Base-by-base conservation (phyloP, 2,888 invertebrate genomes). In the Anarsia innoxiella region DNA sequence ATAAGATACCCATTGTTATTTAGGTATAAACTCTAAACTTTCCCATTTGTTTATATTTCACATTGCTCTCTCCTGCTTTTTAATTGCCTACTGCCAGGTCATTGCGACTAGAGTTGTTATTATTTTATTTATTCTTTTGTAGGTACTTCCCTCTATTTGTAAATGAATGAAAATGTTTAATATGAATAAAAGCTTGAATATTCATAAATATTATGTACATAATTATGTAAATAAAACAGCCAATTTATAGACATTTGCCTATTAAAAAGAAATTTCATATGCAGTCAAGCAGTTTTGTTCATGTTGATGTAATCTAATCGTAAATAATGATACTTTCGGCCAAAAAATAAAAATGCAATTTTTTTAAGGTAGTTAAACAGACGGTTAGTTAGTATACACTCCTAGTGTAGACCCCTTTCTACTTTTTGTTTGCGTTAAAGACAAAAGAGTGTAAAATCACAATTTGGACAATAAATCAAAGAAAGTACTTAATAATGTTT, bases 11-110 rank as follows among this genome's bases (percentile, higher is more conserved):
- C 31, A 31, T 31, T 31, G 31, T 31, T 19, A 19, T 26, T 3
- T 19, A 6, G 10, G n/a, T 3, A n/a, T n/a, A n/a, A n/a, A n/a
- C n/a, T n/a, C n/a, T n/a, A n/a, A 29, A 31, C 31, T 31, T 31
- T 31, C 31, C 19, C 19, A 12, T 11, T 19, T 31, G 31, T 12
- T 9, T 31, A 9, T 16, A 11, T 19, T 31, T 31, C 31, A 12
- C 31, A 31, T 9, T 16, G 31, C 31, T 31, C 16, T 31, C 31
- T 30, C 30, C n/a, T 14, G 11, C 16, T 3, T 29, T 29, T 29
- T 13, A 29, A 29, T 14, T 29, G 5, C 29, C 8, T 2, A 4
- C 9, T 19, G n/a, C n/a, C 19, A 19, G 4, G 6, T 19, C 6
- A 19, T 19, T 19, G 6, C 3, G 4, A 19, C 3, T 5, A 19